Evolutionary conservation across 2,888 invertebrate species (phyloP), one percentile per base, ranked within the genome.

Genomic region (Eupithecia pulchellata): DNA sequence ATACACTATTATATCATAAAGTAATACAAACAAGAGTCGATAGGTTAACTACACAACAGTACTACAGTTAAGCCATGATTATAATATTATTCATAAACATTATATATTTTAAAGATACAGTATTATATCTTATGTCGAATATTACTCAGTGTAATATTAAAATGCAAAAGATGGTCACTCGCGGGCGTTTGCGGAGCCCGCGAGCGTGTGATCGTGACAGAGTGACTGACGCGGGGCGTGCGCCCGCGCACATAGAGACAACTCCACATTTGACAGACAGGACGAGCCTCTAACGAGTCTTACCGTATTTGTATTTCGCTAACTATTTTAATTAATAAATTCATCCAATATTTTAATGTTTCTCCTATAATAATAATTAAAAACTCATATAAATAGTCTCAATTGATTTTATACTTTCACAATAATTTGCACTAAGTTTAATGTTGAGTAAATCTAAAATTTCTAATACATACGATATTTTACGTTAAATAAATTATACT

Each of bases 281-380:
- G 20, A 52, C 89, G 85, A 91, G 90, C 91, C 93, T 91, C 91
- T 91, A 92, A 91, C 88, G 91, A 91, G 88, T 92, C 93, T 93
- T 94, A 93, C 87, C 92, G 91, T 94, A 93, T 92, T 92, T 93
- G 93, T 93, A 94, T 92, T 94, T 93, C 88, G 93, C 94, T 94
- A 93, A 93, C 93, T 94, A 94, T 93, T 93, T 94, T 94, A 93
- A 93, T 93, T 94, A 93, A 94, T 94, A 94, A 93, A 94, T 94
- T 94, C 93, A 91, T 93, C 92, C 92, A 93, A 93, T 93, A 93
- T 92, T 90, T 93, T 90, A 90, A 93, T 92, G 86, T 87, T 90
- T 89, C 89, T 86, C 93, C 92, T 93, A 94, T 93, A 93, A 92
- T 93, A 93, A 93, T 93, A 93, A 93, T 93, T 91, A 93, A 92